Conservation (phyloP, 2,797 vertebrate species). For the Jordanella pulchra region DNA sequence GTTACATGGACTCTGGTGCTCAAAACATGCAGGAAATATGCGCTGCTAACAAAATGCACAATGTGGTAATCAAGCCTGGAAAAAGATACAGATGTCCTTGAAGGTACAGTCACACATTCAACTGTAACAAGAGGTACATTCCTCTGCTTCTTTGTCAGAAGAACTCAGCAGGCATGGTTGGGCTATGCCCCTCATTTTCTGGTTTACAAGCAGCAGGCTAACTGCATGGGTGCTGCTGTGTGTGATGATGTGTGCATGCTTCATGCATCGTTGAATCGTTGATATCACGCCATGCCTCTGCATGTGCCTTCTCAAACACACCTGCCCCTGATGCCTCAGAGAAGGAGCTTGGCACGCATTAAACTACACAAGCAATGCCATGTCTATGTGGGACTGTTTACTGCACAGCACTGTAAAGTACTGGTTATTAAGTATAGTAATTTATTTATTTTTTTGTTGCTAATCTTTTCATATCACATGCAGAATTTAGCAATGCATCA, state of each 20-base stretch:
- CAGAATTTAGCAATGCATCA: not conserved
- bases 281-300: constrained; percentile 62
- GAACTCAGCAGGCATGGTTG: constrained; percentile 40
- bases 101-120: constrained; percentile 50
- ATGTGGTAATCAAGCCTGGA: constrained; percentile 66
- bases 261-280: constrained; percentile 65
- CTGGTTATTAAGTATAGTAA: not conserved
- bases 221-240: constrained; percentile 56
- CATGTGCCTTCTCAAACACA: constrained; percentile 67
- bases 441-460: constrained; percentile 5
- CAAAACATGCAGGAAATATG: constrained; percentile 20
- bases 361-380: constrained; percentile 26
- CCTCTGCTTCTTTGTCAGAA: constrained; percentile 52
- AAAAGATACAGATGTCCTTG: constrained; percentile 38
- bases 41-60: constrained; percentile 35
- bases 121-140: constrained; percentile 54
- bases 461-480: not conserved
- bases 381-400: not conserved
- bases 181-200: constrained; percentile 58
- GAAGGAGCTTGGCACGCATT: constrained; percentile 39
- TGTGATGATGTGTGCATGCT: constrained; percentile 65
- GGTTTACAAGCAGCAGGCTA: constrained; percentile 63
- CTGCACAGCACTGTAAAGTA: not conserved
- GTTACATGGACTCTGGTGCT: constrained; percentile 8
- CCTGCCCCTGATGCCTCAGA: constrained; percentile 66